Base-by-base conservation (phyloP, 2,113 vertebrate species). In the Strix aluco region DNA sequence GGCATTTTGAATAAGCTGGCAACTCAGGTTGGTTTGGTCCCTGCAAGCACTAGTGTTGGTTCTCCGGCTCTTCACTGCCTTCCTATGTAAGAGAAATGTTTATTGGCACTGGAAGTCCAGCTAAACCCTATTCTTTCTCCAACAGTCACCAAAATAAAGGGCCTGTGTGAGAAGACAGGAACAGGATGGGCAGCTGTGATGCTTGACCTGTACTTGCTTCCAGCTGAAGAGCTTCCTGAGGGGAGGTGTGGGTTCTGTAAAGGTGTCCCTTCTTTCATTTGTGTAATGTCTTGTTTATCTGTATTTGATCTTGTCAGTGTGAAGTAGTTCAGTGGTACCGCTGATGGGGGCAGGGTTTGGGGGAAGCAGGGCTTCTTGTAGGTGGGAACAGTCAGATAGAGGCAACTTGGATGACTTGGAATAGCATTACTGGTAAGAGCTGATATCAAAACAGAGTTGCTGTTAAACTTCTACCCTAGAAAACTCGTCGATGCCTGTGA, bases 1-100 rank as follows among this genome's bases (percentile, higher is more conserved):
- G 5, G 18, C 2, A 2, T 47, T 47, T 42, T 29, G 44, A 20
- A 13, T 32, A n/a, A 70, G 19, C 36, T 15, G 23, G 38, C 65
- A 62, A 21, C 26, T 15, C 0, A 0, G 0, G 0, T 70, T 70
- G 0, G 0, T 22, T 32, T 22, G 34, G 57, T 58, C 3, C 1
- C 63, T 21, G 21, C 10, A 7, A 34, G 13, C 5, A 2, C 38
- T 46, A 2, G 26, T 12, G 22, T 4, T 5, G 4, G 32, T 21
- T 44, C 32, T 49, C 2, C 1, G 52, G n/a, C 47, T 75, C n/a
- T 42, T 34, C 30, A 0, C 40, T 55, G 25, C 27, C 29, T 34
- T 13, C 38, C 36, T 34, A 0, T 0, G 0, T 2, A 10, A 12
- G 20, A 52, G 52, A 10, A 61, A 12, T 3, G 14, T 54, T 47